Evolutionary conservation across 2,888 invertebrate species (phyloP), one percentile per base, ranked within the genome.

Genomic region (Anticlea derivata): DNA sequence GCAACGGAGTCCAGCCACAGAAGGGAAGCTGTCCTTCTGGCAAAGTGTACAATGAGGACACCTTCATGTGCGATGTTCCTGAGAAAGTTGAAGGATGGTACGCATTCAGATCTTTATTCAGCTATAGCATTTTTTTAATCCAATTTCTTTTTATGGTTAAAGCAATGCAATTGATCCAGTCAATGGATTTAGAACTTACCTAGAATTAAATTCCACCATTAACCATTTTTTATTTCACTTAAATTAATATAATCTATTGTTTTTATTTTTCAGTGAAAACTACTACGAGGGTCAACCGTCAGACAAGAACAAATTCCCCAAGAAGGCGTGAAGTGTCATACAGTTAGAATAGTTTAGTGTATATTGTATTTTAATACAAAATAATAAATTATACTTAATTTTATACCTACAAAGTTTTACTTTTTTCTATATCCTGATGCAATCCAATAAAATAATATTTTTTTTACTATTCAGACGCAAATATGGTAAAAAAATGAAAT

Each of bases 81-180:
- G 94, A 93, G 68, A 94, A 94, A 73, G 96, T 96, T 0, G 91
- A 92, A 27, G 95, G 95, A 92, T 96, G 96, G 96, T 96, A 82
- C 3, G 50, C 40, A 29, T 27, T 13, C 5, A 6, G 11, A 5
- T 29, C 5, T 29, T 29, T 29, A 10, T 8, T 27, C 6, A 29
- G 6, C 11, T 4, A 23, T n/a, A n/a, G n/a, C n/a, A n/a, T n/a
- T n/a, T n/a, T n/a, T n/a, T n/a, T n/a, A n/a, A n/a, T n/a, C n/a
- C n/a, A n/a, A n/a, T n/a, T n/a, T n/a, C n/a, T n/a, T n/a, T n/a
- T n/a, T n/a, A n/a, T n/a, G n/a, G n/a, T n/a, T n/a, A n/a, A n/a
- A n/a, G n/a, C n/a, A n/a, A n/a, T n/a, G n/a, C n/a, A n/a, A n/a
- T n/a, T n/a, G n/a, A n/a, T n/a, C n/a, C n/a, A n/a, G n/a, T n/a